Percentiles rank a stretch among this genome's conserved stretches.
phyloP scores from a whole-genome alignment of 2,113 vertebrate genomes.

The Thinocorus orbignyianus region DNA sequence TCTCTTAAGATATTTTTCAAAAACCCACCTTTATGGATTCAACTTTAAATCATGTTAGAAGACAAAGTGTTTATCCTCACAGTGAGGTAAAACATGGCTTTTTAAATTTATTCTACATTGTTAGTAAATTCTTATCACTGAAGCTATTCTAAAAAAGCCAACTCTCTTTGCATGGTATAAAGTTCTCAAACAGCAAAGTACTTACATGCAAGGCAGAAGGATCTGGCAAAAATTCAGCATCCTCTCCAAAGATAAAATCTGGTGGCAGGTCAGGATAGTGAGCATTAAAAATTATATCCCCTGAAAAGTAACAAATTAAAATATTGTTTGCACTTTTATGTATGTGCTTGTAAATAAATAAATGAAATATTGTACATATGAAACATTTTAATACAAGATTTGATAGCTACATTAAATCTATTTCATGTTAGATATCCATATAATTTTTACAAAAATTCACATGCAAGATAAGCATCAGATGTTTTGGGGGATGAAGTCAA shows the following conservation, averaged over 20 bases:
- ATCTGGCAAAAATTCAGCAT: conserved; percentile 95
- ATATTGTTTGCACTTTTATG: neutral
- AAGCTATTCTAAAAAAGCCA: neutral
- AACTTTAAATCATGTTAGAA: neutral
- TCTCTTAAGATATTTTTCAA: neutral
- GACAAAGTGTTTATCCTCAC: neutral
- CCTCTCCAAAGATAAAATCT: conserved; percentile 99
- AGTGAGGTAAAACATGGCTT: neutral
- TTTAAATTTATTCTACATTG: neutral
- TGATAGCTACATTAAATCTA: neutral
- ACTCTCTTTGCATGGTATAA: neutral
- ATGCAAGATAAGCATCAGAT: conserved; percentile 48
- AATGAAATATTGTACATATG: neutral
- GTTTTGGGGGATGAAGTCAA: conserved; percentile 42
- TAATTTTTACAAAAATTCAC: neutral
- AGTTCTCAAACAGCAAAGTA: conserved; percentile 6
- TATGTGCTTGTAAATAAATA: neutral
- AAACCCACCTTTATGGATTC: neutral
- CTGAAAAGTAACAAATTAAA: conserved; percentile 73
- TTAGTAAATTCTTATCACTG: conserved; percentile 8
- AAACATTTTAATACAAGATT: neutral
- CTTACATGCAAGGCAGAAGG: conserved; percentile 91
- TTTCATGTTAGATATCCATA: neutral
- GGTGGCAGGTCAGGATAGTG: conserved; percentile 93
- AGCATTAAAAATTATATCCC: conserved; percentile 99